phyloP scores from a whole-genome alignment of 1,140 invertebrate species.

The Caenorhabditis remanei region DNA sequence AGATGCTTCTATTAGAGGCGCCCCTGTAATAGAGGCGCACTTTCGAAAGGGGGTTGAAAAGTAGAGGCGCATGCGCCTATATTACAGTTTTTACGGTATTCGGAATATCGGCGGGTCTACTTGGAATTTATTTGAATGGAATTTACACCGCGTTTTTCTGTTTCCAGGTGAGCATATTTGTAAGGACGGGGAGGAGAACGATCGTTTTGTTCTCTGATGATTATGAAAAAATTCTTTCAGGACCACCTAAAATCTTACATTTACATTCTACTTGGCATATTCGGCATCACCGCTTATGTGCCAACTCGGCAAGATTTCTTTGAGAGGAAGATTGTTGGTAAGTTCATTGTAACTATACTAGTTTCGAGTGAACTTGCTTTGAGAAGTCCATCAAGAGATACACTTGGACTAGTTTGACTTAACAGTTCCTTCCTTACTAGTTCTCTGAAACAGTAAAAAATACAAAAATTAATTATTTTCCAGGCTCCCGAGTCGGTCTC shows the following conservation, averaged over 20 bases:
- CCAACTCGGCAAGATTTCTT: constrained; percentile 86
- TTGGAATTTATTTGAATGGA: constrained; percentile 93
- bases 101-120: constrained; percentile 90
- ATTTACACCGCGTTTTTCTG: constrained; percentile 98
- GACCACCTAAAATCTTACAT: constrained; percentile 87
- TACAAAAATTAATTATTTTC: background rate
- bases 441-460: background rate
- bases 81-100: no score
- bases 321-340: constrained; percentile 79
- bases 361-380: no score
- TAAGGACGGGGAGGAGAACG: background rate
- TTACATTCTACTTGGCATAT: constrained; percentile 81
- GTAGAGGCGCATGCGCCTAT: no score
- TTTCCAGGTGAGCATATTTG: constrained; percentile 82
- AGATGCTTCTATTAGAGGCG: no score
- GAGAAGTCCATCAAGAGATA: no score
- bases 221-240: constrained; percentile 80
- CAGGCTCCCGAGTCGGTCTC: constrained; percentile 77
- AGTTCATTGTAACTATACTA: background rate
- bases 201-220: no score
- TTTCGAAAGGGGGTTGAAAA: no score
- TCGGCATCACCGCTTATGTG: constrained; percentile 82
- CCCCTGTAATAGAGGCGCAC: no score
- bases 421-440: no score
- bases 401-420: no score